phyloP scores from a whole-genome alignment of 92 coral and sea anemone species.

The Umimayanthus chanpuru region DNA sequence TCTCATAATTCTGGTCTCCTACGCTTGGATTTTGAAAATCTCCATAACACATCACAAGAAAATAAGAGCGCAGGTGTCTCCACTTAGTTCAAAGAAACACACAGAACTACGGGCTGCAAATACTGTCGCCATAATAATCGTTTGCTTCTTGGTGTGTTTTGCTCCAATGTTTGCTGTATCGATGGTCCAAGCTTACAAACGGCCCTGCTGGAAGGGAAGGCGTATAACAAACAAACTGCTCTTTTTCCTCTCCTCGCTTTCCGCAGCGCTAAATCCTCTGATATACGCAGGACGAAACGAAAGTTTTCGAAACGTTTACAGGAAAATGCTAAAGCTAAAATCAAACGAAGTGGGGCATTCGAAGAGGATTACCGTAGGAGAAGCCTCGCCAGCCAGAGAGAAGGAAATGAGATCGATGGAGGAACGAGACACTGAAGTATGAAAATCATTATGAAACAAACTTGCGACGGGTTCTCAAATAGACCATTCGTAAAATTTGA shows the following conservation, averaged over 20 bases:
- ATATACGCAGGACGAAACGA: constrained; percentile 43
- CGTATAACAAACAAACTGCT: not conserved
- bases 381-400: not conserved
- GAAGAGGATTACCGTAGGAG: not conserved
- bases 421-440: not conserved
- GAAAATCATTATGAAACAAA: not conserved
- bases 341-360: not conserved
- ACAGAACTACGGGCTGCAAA: too few relatives aligned
- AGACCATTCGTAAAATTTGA: not conserved
- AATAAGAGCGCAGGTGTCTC: constrained; percentile 8
- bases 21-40: constrained; percentile 29
- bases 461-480: not conserved
- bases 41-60: constrained; percentile 34
- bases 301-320: constrained; percentile 22
- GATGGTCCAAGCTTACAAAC: not conserved
- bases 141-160: constrained; percentile 18
- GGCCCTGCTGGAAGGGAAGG: constrained; percentile 8
- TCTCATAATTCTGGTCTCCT: not conserved
- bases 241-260: constrained; percentile 9
- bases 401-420: not conserved
- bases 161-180: constrained; percentile 24
- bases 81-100: not conserved
- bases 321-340: too few relatives aligned
- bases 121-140: not conserved
- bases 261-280: constrained; percentile 28